Conservation (phyloP, 2,888 invertebrate genomes). For the Agapostemon virescens region DNA sequence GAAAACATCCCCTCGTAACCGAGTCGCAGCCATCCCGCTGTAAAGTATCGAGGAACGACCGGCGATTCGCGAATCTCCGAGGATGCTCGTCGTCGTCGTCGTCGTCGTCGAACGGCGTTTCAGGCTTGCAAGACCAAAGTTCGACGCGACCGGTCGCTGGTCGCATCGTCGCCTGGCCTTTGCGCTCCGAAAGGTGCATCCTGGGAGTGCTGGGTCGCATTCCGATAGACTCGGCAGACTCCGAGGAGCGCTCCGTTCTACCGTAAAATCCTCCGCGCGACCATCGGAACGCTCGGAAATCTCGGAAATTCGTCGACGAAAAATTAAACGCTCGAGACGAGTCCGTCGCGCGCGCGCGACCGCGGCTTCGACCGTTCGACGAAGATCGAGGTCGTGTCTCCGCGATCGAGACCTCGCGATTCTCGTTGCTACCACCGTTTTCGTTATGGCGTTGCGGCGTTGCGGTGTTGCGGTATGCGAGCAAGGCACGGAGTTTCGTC, state of each 20-base stretch:
- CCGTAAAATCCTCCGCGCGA: neutral
- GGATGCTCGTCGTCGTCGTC: no score
- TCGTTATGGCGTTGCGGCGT: neutral
- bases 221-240: neutral
- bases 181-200: slow-evolving; percentile 2
- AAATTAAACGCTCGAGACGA: neutral
- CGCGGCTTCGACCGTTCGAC: neutral
- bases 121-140: neutral
- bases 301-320: neutral
- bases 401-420: neutral
- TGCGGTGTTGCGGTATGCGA: neutral
- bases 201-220: slow-evolving; percentile 5
- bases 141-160: neutral
- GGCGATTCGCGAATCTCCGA: no score
- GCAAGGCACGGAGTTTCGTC: neutral
- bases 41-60: no score
- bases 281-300: no score
- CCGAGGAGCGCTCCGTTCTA: neutral
- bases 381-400: neutral
- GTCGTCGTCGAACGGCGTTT: no score
- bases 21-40: no score
- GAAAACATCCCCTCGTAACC: neutral
- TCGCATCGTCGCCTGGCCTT: neutral
- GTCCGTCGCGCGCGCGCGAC: neutral
- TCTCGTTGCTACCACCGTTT: neutral